Conservation (phyloP, 2,888 invertebrate genomes). For the Melanotus villosus region DNA sequence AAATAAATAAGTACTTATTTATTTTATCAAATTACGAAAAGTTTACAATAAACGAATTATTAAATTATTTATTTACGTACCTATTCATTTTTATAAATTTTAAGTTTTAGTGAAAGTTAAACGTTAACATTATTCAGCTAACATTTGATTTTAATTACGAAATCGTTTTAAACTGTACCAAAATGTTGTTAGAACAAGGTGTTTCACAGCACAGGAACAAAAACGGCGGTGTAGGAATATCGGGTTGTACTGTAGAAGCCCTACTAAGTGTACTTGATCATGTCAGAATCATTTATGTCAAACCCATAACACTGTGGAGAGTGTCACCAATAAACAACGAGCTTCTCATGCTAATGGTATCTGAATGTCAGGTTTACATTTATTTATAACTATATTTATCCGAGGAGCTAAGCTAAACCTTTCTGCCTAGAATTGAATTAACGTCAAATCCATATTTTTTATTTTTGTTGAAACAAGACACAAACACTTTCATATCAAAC, state of each 20-base stretch:
- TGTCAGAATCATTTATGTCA: constrained; percentile 41
- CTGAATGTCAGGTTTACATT: constrained; percentile 15
- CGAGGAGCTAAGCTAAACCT: neutral
- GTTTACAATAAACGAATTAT: too few species aligned
- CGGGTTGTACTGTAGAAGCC: constrained; percentile 3
- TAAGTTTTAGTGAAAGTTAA: too few species aligned
- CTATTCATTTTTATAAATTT: too few species aligned
- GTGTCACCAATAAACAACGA: constrained; percentile 43
- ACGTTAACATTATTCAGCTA: too few species aligned
- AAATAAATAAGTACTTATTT: too few species aligned
- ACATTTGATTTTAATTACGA: too few species aligned
- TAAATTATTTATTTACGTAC: too few species aligned
- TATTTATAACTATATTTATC: constrained; percentile 21
- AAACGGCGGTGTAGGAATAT: neutral
- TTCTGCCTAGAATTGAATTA: neutral
- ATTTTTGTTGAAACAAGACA: neutral
- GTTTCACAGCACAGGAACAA: neutral
- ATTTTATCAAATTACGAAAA: too few species aligned
- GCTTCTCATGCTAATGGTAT: constrained; percentile 35
- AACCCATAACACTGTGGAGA: constrained; percentile 27
- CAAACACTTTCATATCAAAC: neutral
- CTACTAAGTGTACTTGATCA: constrained; percentile 39
- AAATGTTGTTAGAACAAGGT: too few species aligned
- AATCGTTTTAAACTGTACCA: too few species aligned
- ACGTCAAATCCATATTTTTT: constrained; percentile 3